Conservation (phyloP, 1,140 invertebrate species). For the Solen grandis region DNA sequence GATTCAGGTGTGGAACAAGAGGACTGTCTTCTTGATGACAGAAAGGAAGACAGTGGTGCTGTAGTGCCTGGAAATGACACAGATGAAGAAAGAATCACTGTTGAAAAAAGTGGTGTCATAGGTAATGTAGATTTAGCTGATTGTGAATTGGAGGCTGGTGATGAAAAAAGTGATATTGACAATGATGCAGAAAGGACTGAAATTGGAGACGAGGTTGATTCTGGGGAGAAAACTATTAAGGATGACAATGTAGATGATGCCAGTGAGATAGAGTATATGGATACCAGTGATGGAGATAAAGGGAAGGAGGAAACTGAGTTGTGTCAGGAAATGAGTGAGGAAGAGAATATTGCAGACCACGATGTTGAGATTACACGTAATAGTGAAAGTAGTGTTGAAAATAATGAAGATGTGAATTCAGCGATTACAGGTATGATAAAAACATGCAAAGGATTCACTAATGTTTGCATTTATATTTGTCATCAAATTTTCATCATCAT, state of each 20-base stretch:
- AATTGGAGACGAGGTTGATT: slow-evolving; percentile 22
- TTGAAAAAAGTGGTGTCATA: background rate
- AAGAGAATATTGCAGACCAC: background rate
- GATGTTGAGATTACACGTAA: slow-evolving; percentile 4
- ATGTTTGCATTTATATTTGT: too few relatives aligned
- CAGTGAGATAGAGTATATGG: background rate
- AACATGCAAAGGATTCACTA: too few relatives aligned
- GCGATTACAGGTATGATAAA: too few relatives aligned
- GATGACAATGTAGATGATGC: background rate
- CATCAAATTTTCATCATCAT: too few relatives aligned
- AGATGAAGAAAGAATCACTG: background rate
- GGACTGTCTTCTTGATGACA: background rate
- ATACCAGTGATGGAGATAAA: background rate
- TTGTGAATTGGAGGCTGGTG: background rate
- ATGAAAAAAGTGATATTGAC: too few relatives aligned
- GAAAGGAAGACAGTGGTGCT: background rate
- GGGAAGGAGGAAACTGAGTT: background rate
- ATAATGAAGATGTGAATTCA: too few relatives aligned
- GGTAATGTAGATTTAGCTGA: background rate
- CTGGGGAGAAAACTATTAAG: background rate
- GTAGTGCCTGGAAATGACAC: background rate
- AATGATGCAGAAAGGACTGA: too few relatives aligned
- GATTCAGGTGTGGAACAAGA: background rate
- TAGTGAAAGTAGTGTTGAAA: too few relatives aligned
- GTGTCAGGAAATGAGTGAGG: background rate